Evolutionary conservation across 2,888 invertebrate species (phyloP), one percentile per base, ranked within the genome.

Genomic region (Limnephilus marmoratus): DNA sequence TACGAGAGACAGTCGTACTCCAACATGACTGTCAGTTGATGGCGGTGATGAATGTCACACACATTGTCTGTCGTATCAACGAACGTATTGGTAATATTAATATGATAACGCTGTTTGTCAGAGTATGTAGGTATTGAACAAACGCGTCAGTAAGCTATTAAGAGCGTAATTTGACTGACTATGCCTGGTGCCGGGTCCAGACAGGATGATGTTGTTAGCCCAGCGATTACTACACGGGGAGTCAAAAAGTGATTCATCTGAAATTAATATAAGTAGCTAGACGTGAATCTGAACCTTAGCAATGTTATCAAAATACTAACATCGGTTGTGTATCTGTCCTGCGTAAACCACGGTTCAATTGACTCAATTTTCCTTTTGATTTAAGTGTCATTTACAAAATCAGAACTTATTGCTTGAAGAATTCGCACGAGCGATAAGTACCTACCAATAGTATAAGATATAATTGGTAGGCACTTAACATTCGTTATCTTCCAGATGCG

Each of bases 131-230:
- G 68, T 68, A 68, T 68, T 68, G 68, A 68, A 68, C n/a, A 68
- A 68, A n/a, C 68, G 24, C 68, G 68, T 68, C 68, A 68, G 68
- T 68, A 68, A 9, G 68, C 68, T n/a, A 68, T 68, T 68, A 68
- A 68, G 68, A 68, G n/a, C 9, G 68, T 68, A 68, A 68, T 68
- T 24, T 24, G n/a, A 68, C 68, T 68, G 68, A 68, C 68, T 68
- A 68, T 68, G 68, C 24, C 24, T 68, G 68, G 68, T 68, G n/a
- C 68, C 68, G 24, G 68, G 68, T 86, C 85, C 92, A 92, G 90
- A 92, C 92, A 92, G 92, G 92, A 92, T 92, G 92, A 92, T 90
- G 92, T 92, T 87, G 92, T 92, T 92, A 92, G 86, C 85, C 91
- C 91, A 86, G 86, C 86, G 86, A 86, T 86, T 41, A 45, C 37